These are phyloP conservation scores for Megatriorchis doriae DNA, from an alignment of 2,113 vertebrate species.

Conservation along the genomic window DNA sequence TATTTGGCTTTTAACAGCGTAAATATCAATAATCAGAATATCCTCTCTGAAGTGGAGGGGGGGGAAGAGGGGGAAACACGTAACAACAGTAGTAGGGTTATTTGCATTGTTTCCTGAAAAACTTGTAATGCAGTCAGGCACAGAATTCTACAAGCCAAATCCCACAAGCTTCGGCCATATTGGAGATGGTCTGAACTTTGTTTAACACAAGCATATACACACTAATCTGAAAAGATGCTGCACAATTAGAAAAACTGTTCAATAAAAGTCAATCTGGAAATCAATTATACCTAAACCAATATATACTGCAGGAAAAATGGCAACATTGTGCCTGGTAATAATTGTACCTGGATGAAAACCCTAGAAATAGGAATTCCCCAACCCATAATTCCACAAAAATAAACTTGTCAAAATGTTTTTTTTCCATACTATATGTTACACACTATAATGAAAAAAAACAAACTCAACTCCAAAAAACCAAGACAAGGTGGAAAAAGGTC, in stretches of 20 bases:
- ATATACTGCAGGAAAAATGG: neutral
- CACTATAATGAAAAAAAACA: neutral
- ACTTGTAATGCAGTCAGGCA: neutral
- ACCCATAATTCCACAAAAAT: neutral
- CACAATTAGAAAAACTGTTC: neutral
- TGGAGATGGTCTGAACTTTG: neutral
- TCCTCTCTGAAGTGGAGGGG: neutral
- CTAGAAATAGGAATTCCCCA: neutral
- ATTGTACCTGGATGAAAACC: neutral
- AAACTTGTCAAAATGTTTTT: neutral
- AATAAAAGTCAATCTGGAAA: neutral
- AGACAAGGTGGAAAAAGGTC: neutral
- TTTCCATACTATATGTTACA: neutral
- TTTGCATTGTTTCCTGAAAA: neutral
- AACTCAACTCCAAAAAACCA: neutral
- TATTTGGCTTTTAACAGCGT: neutral
- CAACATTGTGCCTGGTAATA: neutral
- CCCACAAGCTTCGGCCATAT: fast-evolving
- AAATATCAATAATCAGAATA: neutral
- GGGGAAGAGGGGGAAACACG: fast-evolving
- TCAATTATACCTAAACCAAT: neutral
- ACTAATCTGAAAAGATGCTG: neutral
- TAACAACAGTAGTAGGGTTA: neutral
- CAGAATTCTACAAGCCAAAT: neutral
- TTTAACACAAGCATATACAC: fast-evolving